Evolutionary conservation across 1,140 invertebrate genomes (phyloP), one percentile per base, ranked within the genome.

Genomic region (Mactra quadrangularis): DNA sequence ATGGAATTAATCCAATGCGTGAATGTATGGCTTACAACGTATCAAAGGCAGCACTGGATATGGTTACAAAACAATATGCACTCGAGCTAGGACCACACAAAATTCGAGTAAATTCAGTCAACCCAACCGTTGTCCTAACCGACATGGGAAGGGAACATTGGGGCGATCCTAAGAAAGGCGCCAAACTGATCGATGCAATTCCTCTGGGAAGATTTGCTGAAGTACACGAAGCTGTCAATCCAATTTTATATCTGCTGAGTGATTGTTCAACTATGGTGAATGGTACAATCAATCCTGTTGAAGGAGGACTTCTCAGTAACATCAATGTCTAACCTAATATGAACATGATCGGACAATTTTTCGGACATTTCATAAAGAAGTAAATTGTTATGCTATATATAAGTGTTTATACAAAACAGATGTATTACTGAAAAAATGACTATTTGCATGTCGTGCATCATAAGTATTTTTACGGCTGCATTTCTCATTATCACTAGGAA

Each of bases 31-130:
- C 95, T 19, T 98, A 98, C 90, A 95, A 95, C 90, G 92, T 92
- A 1, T 93, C 94, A 0, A 96, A 96, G 90, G 94, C 91, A n/a
- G 95, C 94, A 6, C 75, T 96, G 1, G 77, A 81, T 60, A 70
- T 70, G 52, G 53, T 60, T 13, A 94, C 92, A 13, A 95, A 95
- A 87, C 94, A 95, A 0, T 96, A 97, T 95, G 97, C 97, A 0
- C 89, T 97, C 22, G 97, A 98, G 93, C 93, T 98, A 22, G 97
- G 97, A 0, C 95, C 95, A 0, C 93, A 96, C 84, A 95, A 96
- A 66, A 98, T 99, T 82, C 94, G 98, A 79, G 96, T 97, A 0
- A 98, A 98, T 91, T 94, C 95, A 64, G 96, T 98, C 0, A 97
- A 98, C 93, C 98, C 98, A 13, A 90, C 89, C 3, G 97, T 98